Conservation (phyloP, 2,888 invertebrate genomes). For the Acleris cristana region DNA sequence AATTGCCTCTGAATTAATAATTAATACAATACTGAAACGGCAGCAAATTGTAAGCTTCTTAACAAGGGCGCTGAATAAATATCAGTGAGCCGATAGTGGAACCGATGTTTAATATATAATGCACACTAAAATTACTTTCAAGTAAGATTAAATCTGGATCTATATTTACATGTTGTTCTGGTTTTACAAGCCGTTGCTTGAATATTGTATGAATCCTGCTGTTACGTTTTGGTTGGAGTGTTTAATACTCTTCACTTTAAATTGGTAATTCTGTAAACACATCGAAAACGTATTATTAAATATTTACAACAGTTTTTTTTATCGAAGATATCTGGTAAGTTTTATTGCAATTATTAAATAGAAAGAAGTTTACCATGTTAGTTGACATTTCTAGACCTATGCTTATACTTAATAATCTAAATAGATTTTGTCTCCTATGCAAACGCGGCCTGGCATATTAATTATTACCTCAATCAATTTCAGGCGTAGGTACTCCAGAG, state of each 20-base stretch:
- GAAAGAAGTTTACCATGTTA: not conserved
- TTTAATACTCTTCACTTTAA: conserved; percentile 1
- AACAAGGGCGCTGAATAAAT: conserved; percentile 75
- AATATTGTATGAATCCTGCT: conserved; percentile 12
- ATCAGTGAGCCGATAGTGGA: conserved; percentile 59
- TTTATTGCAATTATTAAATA: not conserved
- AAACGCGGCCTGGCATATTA: conserved; percentile 46
- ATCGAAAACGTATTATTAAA: not conserved
- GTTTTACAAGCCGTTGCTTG: conserved; percentile 5
- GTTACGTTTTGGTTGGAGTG: conserved; percentile 6
- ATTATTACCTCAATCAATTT: conserved; percentile 53
- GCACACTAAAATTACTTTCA: conserved; percentile 19
- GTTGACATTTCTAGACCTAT: not conserved
- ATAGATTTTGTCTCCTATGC: conserved; percentile 26
- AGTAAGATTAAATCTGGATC: conserved; percentile 13
- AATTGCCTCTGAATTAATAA: conserved; percentile 74
- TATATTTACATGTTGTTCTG: not conserved
- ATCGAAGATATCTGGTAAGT: too few species aligned
- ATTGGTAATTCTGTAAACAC: not conserved
- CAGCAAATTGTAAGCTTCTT: conserved; percentile 78
- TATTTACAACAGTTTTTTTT: too few species aligned
- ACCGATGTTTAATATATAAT: conserved; percentile 32
- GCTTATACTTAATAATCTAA: conserved; percentile 15
- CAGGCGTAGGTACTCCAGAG: conserved; percentile 56
- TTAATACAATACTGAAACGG: conserved; percentile 71